These are phyloP conservation scores for Hylia prasina DNA, from an alignment of 2,113 vertebrate species.

Conservation along the genomic window DNA sequence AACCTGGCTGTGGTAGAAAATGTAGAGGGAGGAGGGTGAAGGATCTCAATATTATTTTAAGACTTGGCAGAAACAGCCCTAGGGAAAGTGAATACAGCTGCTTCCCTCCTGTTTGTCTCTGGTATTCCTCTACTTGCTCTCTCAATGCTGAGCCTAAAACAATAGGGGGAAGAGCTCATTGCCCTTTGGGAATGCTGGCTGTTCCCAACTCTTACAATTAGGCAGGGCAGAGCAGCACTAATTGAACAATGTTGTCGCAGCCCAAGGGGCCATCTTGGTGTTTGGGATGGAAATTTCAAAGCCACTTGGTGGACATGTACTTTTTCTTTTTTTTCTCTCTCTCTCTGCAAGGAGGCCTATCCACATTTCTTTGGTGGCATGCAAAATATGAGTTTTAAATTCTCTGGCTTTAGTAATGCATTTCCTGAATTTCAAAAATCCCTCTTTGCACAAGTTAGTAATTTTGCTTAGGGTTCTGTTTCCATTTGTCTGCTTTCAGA, in stretches of 20 bases:
- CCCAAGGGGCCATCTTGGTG: background rate
- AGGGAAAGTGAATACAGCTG: background rate
- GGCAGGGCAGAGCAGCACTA: background rate
- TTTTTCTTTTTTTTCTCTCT: background rate
- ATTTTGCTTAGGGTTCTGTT: conserved; percentile 15
- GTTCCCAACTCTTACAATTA: background rate
- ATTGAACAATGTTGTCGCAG: background rate
- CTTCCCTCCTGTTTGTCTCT: background rate
- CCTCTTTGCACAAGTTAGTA: background rate
- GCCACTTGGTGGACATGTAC: background rate
- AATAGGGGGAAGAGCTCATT: background rate
- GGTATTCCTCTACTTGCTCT: background rate
- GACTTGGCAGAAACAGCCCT: background rate
- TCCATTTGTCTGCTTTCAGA: conserved; percentile 25
- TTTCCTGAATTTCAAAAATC: conserved; percentile 1
- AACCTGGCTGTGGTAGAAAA: background rate
- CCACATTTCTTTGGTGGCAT: background rate
- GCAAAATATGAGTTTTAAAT: background rate
- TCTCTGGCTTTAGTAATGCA: background rate
- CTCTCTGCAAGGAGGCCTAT: background rate
- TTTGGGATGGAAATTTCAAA: background rate
- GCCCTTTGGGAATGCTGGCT: background rate
- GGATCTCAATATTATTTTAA: background rate
- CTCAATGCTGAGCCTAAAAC: background rate
- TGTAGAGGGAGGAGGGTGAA: background rate